Conservation (phyloP, 2,888 invertebrate genomes). For the Kuschelorhynchus macadamiae region DNA sequence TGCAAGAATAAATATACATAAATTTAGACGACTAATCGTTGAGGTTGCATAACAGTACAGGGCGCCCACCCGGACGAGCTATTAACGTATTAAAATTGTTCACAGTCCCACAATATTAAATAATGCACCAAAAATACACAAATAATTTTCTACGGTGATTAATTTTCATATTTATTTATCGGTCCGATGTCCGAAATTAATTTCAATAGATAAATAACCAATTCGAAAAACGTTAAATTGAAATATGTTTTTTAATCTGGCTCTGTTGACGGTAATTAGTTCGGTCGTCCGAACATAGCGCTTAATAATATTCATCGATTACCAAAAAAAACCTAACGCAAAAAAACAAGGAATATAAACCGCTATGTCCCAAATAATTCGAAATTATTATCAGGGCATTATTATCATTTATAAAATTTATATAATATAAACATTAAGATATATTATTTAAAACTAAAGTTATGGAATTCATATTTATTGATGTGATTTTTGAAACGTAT, state of each 20-base stretch:
- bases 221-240: conserved; percentile 25
- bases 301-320: too few relatives aligned
- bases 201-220: conserved; percentile 44
- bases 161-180: conserved; percentile 46
- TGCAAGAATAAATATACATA: conserved; percentile 35
- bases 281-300: too few relatives aligned
- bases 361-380: too few relatives aligned
- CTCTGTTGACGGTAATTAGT: too few relatives aligned
- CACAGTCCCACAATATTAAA: conserved; percentile 22
- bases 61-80: conserved; percentile 13
- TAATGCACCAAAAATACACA: conserved; percentile 42
- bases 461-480: too few relatives aligned
- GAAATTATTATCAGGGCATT: too few relatives aligned
- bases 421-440: too few relatives aligned
- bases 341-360: too few relatives aligned
- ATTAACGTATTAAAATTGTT: conserved; percentile 36
- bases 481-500: too few relatives aligned
- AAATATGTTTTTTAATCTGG: conserved; percentile 20
- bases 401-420: too few relatives aligned
- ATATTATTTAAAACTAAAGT: too few relatives aligned
- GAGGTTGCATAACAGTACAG: conserved; percentile 11
- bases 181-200: conserved; percentile 37
- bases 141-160: conserved; percentile 39
- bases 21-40: conserved; percentile 36
- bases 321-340: too few relatives aligned